phyloP scores from a whole-genome alignment of 2,797 vertebrate species.

The Glyptemys insculpta region DNA sequence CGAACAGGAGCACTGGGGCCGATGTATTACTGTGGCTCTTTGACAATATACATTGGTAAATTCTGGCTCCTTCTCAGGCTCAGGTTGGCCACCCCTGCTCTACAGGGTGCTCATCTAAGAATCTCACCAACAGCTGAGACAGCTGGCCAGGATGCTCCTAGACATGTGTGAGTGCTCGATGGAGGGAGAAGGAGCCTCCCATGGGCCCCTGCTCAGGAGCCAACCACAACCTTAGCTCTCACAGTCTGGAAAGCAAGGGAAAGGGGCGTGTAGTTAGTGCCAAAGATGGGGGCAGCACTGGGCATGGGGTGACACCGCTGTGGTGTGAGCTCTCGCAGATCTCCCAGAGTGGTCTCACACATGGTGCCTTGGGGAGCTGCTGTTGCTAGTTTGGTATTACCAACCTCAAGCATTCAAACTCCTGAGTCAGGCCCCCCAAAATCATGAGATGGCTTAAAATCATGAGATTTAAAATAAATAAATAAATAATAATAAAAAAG shows the following conservation, averaged over 20 bases:
- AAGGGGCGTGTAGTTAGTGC: fast-evolving
- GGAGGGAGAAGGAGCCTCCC: neutral
- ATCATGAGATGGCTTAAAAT: too few relatives aligned
- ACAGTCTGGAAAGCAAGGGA: neutral
- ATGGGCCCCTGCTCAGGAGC: fast-evolving
- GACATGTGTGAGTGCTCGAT: neutral
- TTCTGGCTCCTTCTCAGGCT: too few relatives aligned
- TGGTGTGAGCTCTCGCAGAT: neutral
- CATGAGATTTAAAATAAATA: too few relatives aligned
- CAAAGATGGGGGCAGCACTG: neutral
- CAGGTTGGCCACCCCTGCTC: too few relatives aligned
- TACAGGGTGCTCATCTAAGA: neutral
- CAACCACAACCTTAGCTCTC: fast-evolving
- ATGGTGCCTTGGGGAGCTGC: fast-evolving
- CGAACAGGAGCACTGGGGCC: too few relatives aligned
- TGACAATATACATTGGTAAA: too few relatives aligned
- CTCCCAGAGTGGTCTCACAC: neutral
- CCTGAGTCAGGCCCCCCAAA: too few relatives aligned
- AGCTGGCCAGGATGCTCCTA: neutral
- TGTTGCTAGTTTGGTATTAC: neutral
- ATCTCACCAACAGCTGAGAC: neutral
- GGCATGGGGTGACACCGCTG: fast-evolving
- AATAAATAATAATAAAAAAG: neutral
- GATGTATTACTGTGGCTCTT: too few relatives aligned
- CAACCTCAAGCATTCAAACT: neutral